A percentile compares a stretch with the other conserved stretches of the same genome.
phyloP scores from a whole-genome alignment of 2,797 vertebrate genomes.

The Sebastes variabilis region DNA sequence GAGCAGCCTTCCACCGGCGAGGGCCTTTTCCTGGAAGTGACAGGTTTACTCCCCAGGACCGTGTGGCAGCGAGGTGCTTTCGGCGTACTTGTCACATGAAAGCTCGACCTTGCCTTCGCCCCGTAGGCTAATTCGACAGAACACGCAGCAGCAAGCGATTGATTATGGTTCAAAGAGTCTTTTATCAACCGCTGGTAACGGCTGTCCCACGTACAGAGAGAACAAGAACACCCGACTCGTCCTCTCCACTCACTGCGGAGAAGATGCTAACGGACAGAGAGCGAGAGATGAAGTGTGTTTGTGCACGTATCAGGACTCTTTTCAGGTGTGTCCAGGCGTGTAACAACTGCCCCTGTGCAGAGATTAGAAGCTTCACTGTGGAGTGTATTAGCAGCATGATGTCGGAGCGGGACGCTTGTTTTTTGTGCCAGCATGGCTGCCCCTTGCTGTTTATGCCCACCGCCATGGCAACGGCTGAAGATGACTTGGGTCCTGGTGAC shows the following conservation, averaged over 20 bases:
- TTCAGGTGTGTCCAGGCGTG: background rate
- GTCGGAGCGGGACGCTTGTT: background rate
- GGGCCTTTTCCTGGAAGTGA: constrained; percentile 18
- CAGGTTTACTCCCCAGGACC: constrained; percentile 26
- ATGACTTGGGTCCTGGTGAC: background rate
- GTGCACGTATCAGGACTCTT: background rate
- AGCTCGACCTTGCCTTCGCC: constrained; percentile 53
- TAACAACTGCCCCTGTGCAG: background rate
- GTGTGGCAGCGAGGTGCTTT: constrained; percentile 2
- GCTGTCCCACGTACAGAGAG: constrained; percentile 11
- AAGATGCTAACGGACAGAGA: constrained; percentile 22
- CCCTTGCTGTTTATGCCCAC: constrained; percentile 1
- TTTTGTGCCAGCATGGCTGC: background rate
- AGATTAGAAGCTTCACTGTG: background rate
- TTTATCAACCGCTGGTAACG: constrained; percentile 57
- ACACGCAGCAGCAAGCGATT: constrained; percentile 35
- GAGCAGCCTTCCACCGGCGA: constrained; percentile 14
- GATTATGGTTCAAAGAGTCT: constrained; percentile 69
- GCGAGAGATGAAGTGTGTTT: background rate
- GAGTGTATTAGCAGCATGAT: background rate
- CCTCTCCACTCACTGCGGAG: constrained; percentile 13
- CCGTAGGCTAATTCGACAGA: constrained; percentile 60
- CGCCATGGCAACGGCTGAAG: constrained; percentile 21
- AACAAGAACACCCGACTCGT: constrained; percentile 31
- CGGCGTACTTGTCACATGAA: constrained; percentile 34